These are phyloP conservation scores for Opisthocomus hoazin DNA, from an alignment of 2,113 vertebrate genomes.

Conservation along the genomic window DNA sequence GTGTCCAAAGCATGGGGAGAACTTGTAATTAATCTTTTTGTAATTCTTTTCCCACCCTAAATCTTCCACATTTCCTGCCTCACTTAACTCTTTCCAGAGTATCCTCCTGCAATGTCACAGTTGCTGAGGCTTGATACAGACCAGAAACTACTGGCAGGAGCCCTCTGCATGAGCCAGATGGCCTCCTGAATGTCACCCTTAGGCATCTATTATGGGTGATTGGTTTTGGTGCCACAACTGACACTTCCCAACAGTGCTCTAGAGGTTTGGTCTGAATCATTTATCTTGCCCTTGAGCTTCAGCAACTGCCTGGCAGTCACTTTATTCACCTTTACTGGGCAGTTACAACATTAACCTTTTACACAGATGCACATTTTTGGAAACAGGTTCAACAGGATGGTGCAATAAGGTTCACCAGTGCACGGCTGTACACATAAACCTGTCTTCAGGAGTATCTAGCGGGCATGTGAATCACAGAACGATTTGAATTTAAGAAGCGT, in stretches of 20 bases:
- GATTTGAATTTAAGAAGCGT: background rate
- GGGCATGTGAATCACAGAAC: background rate
- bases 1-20: conserved; percentile 13
- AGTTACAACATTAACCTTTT: background rate
- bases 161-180: background rate
- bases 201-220: background rate
- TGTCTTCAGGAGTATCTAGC: background rate
- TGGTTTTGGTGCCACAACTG: background rate
- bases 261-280: background rate
- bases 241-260: background rate
- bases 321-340: background rate
- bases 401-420: background rate
- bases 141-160: background rate
- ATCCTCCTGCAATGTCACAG: background rate
- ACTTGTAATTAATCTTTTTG: conserved; percentile 36
- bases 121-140: background rate
- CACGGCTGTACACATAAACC: rapidly evolving
- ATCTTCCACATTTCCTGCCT: conserved; percentile 11
- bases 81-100: background rate
- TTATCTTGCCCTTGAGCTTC: background rate
- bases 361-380: background rate
- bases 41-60: conserved; percentile 30
- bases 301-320: background rate
- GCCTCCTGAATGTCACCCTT: background rate
- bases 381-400: background rate